Percentiles rank a stretch among this genome's conserved stretches.
Conservation (phyloP, 2,888 invertebrate species). For the Cenopis cana region DNA sequence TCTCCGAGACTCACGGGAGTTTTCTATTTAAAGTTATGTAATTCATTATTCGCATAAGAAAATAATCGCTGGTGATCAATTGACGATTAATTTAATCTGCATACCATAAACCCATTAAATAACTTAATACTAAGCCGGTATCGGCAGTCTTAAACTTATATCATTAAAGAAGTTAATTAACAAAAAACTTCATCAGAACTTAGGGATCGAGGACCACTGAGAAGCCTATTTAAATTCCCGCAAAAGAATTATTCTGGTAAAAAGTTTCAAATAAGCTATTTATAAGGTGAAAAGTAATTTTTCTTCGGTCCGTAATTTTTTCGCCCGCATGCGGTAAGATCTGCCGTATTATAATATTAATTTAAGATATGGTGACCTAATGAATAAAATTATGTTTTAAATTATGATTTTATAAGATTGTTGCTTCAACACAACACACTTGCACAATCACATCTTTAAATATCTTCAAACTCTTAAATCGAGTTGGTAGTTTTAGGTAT, state of each 20-base stretch:
- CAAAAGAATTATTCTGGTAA: slow-evolving; percentile 42
- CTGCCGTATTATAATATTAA: slow-evolving; percentile 9
- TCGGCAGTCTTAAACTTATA: slow-evolving; percentile 38
- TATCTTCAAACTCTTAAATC: too few species aligned
- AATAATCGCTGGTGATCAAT: too few species aligned
- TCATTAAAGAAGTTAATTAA: slow-evolving; percentile 45
- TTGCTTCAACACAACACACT: too few species aligned
- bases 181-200: slow-evolving; percentile 42
- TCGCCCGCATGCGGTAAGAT: slow-evolving; percentile 7
- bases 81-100: too few species aligned
- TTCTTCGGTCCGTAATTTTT: slow-evolving; percentile 16
- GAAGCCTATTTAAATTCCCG: slow-evolving; percentile 44
- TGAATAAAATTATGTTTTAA: neutral
- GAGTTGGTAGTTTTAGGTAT: too few species aligned
- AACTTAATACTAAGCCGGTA: slow-evolving; percentile 25
- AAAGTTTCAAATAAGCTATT: slow-evolving; percentile 42
- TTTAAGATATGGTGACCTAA: neutral
- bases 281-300: slow-evolving; percentile 42
- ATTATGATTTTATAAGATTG: neutral
- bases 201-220: slow-evolving; percentile 35
- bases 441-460: too few species aligned
- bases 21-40: too few species aligned
- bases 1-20: too few species aligned
- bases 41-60: too few species aligned
- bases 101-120: slow-evolving; percentile 22